These are phyloP conservation scores for Cephonodes hylas DNA, from an alignment of 2,888 invertebrate species.

Conservation along the genomic window DNA sequence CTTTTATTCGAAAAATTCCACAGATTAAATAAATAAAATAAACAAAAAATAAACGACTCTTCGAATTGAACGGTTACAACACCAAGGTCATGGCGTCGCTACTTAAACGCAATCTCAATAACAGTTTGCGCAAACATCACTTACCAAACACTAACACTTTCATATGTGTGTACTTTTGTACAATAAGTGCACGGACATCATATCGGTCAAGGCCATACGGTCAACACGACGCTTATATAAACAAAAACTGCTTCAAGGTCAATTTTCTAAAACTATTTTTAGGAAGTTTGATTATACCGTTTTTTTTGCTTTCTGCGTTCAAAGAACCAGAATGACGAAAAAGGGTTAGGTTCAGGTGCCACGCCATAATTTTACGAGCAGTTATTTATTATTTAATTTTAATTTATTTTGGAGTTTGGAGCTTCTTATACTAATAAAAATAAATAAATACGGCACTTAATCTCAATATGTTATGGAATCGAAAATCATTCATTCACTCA, in stretches of 20 bases:
- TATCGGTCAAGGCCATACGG: conserved; percentile 10
- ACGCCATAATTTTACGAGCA: too few species aligned
- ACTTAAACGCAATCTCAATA: conserved; percentile 37
- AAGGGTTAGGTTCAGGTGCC: too few species aligned
- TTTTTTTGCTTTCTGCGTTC: too few species aligned
- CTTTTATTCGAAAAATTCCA: not conserved
- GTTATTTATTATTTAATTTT: too few species aligned
- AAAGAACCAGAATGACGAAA: too few species aligned
- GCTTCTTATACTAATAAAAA: too few species aligned
- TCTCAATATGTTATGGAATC: too few species aligned
- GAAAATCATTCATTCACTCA: too few species aligned
- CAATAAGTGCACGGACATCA: conserved; percentile 5
- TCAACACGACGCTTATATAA: not conserved
- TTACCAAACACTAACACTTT: conserved; percentile 1
- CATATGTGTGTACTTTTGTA: not conserved
- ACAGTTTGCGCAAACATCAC: conserved; percentile 30
- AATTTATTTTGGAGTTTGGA: too few species aligned
- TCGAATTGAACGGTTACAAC: conserved; percentile 21
- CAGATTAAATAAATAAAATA: not conserved
- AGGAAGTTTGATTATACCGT: not conserved
- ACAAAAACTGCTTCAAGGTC: not conserved
- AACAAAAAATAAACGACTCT: not conserved
- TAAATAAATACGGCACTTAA: too few species aligned
- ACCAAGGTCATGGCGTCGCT: conserved; percentile 36
- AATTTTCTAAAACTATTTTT: not conserved